Conservation (phyloP, 1,140 invertebrate genomes). For the Sitodiplosis mosellana region DNA sequence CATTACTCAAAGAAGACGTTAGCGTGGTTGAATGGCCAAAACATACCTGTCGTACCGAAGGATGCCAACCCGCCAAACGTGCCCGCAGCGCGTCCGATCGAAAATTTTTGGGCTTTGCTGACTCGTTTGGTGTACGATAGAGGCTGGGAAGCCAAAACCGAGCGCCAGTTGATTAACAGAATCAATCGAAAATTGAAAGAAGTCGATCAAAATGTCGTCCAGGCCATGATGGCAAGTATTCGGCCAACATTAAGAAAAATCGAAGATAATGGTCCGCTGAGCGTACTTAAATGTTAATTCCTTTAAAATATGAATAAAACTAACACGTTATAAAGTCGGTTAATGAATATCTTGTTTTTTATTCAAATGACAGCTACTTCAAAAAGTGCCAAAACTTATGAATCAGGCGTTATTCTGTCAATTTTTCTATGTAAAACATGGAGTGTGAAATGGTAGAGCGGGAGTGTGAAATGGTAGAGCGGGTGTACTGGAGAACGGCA, state of each 20-base stretch:
- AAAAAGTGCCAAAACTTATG: too few relatives aligned
- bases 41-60: background rate
- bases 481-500: too few relatives aligned
- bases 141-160: conserved; percentile 1
- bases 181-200: conserved; percentile 3
- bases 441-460: too few relatives aligned
- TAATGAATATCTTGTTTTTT: too few relatives aligned
- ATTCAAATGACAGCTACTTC: too few relatives aligned
- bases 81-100: conserved; percentile 1
- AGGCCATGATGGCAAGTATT: background rate
- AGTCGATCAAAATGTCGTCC: background rate
- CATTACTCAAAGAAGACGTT: background rate
- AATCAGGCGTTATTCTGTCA: too few relatives aligned
- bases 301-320: too few relatives aligned
- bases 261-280: background rate
- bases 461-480: too few relatives aligned
- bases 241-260: background rate
- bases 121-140: background rate
- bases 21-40: background rate
- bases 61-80: conserved; percentile 2
- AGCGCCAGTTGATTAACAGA: background rate
- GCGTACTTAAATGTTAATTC: too few relatives aligned
- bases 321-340: too few relatives aligned
- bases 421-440: too few relatives aligned
- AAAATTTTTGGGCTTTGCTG: conserved; percentile 1